Evolutionary conservation across 2,888 invertebrate genomes (phyloP), one percentile per base, ranked within the genome.

Genomic region (Morpho achilles): DNA sequence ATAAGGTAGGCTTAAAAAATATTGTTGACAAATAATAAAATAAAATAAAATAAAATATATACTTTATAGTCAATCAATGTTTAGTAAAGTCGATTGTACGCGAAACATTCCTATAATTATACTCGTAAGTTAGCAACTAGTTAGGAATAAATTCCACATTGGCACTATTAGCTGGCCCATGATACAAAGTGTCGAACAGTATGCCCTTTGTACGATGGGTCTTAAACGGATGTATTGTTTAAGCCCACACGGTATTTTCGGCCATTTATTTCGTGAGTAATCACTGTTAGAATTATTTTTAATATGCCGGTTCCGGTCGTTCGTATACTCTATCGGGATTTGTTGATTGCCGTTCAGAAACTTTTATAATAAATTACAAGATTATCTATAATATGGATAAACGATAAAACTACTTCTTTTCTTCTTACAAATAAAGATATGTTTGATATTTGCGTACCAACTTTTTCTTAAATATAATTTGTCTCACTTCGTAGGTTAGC

Each of bases 141-240:
- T 46, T 46, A 44, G 45, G 46, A 53, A 16, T 16, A 16, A 16
- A 53, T 46, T 41, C 8, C 39, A 50, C n/a, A 4, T 50, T 10
- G 40, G 7, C 8, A 40, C 50, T 53, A 53, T 53, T 46, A 46
- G 46, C 45, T 8, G 39, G 39, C 39, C 48, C 22, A 42, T 43
- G 39, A 45, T 45, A 44, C 52, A 39, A 52, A 54, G 48, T 42
- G 41, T 54, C 42, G 54, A 54, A 54, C 54, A 48, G 42, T 48
- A 42, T 8, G 41, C 7, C n/a, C 53, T 47, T 53, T 53, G 47
- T 53, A 46, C 46, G 53, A 41, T 53, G 53, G 53, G 53, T 53
- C 53, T 52, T 53, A 55, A 75, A 62, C 82, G 82, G 82, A 82
- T 80, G 81, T 76, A 70, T 71, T 80, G 79, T 80, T 76, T 76